phyloP scores from a whole-genome alignment of 2,113 vertebrate genomes.

The Chlorodrepanis virens region DNA sequence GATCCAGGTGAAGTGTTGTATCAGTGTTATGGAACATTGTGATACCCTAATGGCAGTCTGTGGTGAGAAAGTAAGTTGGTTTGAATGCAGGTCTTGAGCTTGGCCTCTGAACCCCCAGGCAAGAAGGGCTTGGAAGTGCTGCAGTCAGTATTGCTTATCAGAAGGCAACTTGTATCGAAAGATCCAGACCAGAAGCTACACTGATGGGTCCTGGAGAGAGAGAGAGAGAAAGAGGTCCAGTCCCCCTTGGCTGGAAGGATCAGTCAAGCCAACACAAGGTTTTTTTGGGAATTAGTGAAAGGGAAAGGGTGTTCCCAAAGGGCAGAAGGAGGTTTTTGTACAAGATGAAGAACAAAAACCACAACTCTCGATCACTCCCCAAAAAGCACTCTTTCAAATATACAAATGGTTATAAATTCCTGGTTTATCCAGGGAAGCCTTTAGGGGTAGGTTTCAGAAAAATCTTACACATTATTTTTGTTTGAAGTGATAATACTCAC shows the following conservation, averaged over 20 bases:
- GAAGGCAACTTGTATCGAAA: conserved; percentile 69
- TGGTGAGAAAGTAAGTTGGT: conserved; percentile 61
- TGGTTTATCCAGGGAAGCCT: neutral
- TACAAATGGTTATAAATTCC: neutral
- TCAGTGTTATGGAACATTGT: conserved; percentile 54
- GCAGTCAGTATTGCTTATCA: conserved; percentile 72
- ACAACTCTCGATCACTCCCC: neutral
- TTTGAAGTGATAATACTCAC: conserved; percentile 70
- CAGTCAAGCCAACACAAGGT: conserved; percentile 46
- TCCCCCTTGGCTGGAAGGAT: conserved; percentile 55
- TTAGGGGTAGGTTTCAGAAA: neutral
- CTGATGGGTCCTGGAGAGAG: conserved; percentile 64
- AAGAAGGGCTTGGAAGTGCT: conserved; percentile 70
- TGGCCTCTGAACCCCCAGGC: conserved; percentile 68
- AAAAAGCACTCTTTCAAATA: neutral
- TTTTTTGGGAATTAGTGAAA: neutral
- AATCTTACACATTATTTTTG: neutral
- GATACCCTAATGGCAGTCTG: conserved; percentile 68
- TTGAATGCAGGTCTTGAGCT: conserved; percentile 69
- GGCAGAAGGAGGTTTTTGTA: neutral
- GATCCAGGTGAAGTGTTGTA: conserved; percentile 51
- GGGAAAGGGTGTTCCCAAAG: conserved; percentile 27
- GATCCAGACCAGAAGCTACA: conserved; percentile 68
- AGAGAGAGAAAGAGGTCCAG: conserved; percentile 65
- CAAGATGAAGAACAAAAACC: neutral